These are phyloP conservation scores for Eristalis pertinax DNA, from an alignment of 2,888 invertebrate genomes.

Conservation along the genomic window DNA sequence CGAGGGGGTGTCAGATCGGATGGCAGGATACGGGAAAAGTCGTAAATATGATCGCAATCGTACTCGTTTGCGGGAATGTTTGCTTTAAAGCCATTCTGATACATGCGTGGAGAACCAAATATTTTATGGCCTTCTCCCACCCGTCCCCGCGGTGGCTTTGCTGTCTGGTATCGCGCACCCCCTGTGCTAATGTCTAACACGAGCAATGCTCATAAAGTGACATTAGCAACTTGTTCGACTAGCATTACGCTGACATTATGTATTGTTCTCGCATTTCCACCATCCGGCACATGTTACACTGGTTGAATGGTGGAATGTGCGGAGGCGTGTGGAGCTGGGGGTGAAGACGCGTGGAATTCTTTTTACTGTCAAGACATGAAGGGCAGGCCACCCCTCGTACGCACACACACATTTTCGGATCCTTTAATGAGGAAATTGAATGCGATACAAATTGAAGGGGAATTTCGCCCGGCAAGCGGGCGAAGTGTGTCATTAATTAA, in stretches of 20 bases:
- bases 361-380: constrained; percentile 6
- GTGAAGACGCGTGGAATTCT: background rate
- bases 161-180: background rate
- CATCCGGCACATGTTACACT: constrained; percentile 8
- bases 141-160: background rate
- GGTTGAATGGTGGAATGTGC: background rate
- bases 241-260: constrained; percentile 23
- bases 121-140: constrained; percentile 24
- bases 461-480: background rate
- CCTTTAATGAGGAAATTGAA: constrained; percentile 14
- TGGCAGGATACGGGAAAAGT: background rate
- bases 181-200: constrained; percentile 33
- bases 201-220: constrained; percentile 38
- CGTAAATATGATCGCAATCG: constrained; percentile 21
- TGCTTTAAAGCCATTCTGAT: constrained; percentile 7
- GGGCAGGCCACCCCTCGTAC: background rate
- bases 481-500: background rate
- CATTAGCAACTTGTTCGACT: constrained; percentile 30
- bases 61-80: background rate
- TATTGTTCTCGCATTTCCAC: constrained; percentile 26
- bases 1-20: background rate
- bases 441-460: background rate
- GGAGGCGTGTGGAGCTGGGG: background rate
- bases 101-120: constrained; percentile 5
- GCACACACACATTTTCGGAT: background rate